Base-by-base conservation (phyloP, 92 coral and sea anemone genomes). In the Epizoanthus ramosus region DNA sequence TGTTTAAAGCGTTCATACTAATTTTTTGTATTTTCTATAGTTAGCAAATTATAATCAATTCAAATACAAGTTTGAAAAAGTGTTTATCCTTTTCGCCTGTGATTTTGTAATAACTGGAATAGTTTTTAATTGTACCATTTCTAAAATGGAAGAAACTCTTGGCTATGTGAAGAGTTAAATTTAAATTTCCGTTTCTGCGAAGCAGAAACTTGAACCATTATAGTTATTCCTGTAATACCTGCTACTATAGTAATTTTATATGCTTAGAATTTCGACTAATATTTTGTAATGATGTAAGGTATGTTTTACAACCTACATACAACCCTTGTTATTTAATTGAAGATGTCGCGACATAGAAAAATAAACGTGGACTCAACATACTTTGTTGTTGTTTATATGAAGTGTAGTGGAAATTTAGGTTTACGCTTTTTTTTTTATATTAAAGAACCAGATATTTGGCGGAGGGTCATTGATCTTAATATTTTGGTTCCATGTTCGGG, bases 251-350 rank as follows among this genome's bases (percentile, higher is more conserved):
- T 21, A 75, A 66, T n/a, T 39, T 41, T 73, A 23, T 53, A 45
- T 54, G 23, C 6, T 54, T 54, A 19, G n/a, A 21, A 13, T 37
- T 74, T 15, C 10, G 23, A 33, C 35, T 47, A 41, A 75, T 35
- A 58, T 57, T 57, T 75, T 57, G 50, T 23, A 8, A 8, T 50
- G 45, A 71, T 71, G 41, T 19, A 37, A 71, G 47, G 21, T 19
- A 37, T 43, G 13, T 41, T 58, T 75, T 75, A 54, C 35, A 58
- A 58, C 59, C 43, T 17, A 33, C 33, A 75, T 68, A 39, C 23
- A 39, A 21, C 9, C 1, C 23, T 54, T 75, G 50, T 41, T 75
- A 75, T 75, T 75, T 75, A 75, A 75, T 75, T 58, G 81, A 75
- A 53, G 6, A 58, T 33, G n/a, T 74, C 57, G 16, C 37, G 61